phyloP scores from a whole-genome alignment of 2,797 vertebrate species.

The Danio kyathit region DNA sequence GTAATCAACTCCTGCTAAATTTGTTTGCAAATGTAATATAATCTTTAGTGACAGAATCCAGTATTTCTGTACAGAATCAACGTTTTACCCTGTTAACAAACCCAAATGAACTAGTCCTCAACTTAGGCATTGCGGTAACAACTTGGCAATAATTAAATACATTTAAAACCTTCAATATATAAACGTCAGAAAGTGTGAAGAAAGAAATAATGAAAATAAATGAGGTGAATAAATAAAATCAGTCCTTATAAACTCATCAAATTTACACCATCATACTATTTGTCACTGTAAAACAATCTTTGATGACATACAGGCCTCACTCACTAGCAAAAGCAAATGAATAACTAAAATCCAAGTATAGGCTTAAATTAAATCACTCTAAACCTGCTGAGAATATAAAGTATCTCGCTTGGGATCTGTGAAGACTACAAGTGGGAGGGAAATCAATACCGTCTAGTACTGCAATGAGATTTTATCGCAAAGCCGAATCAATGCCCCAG shows the following conservation, averaged over 20 bases:
- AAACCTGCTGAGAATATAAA: slow-evolving; percentile 17
- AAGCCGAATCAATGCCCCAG: not conserved
- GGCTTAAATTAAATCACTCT: slow-evolving; percentile 13
- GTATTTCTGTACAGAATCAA: too few relatives aligned
- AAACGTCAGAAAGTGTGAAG: too few relatives aligned
- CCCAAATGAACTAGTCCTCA: too few relatives aligned
- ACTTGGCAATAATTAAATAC: too few relatives aligned
- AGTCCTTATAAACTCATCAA: too few relatives aligned
- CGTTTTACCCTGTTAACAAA: too few relatives aligned
- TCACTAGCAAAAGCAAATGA: slow-evolving; percentile 4
- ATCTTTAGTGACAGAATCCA: too few relatives aligned
- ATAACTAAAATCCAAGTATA: not conserved
- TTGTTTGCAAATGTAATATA: not conserved
- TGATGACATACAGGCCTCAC: not conserved
- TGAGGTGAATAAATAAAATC: too few relatives aligned
- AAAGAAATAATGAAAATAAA: too few relatives aligned
- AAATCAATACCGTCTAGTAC: slow-evolving; percentile 36
- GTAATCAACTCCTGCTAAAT: not conserved
- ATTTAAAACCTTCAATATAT: too few relatives aligned
- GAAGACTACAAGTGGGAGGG: not conserved
- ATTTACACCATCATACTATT: too few relatives aligned
- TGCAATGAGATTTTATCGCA: slow-evolving; percentile 20
- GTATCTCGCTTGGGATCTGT: not conserved
- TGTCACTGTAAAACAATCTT: not conserved
- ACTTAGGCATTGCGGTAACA: too few relatives aligned